Evolutionary conservation across 1,140 invertebrate species (phyloP).

Genomic region (Leptopilina clavipes): DNA sequence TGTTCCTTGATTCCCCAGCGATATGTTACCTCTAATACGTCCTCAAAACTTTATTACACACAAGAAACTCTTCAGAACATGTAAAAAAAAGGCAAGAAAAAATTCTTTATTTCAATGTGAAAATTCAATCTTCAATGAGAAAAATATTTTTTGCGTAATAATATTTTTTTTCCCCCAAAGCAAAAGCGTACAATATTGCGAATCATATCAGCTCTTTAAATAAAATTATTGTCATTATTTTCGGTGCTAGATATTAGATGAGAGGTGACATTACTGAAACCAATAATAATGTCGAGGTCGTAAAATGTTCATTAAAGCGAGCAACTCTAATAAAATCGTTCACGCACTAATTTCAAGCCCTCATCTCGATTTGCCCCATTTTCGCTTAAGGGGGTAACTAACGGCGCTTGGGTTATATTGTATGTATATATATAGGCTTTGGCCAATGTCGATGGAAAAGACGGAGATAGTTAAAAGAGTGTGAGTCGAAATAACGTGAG

Average conservation of each 20-base stretch:
- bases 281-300: conserved; percentile 60
- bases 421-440: conserved; percentile 45
- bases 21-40: conserved; percentile 49
- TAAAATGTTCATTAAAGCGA: conserved; percentile 68
- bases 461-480: conserved; percentile 40
- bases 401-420: conserved; percentile 37
- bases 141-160: too few relatives aligned
- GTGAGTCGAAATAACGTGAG: conserved; percentile 38
- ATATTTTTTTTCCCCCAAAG: too few relatives aligned
- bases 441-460: conserved; percentile 47
- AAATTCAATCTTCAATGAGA: too few relatives aligned
- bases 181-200: too few relatives aligned
- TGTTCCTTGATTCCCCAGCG: conserved; percentile 49
- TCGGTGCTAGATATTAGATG: background rate
- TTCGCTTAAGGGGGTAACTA: conserved; percentile 55
- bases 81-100: background rate
- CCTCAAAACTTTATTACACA: conserved; percentile 50
- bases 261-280: conserved; percentile 58
- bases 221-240: background rate
- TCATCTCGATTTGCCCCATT: conserved; percentile 66
- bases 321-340: conserved; percentile 67
- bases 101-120: background rate
- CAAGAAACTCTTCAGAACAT: conserved; percentile 26
- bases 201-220: background rate
- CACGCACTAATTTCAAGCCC: conserved; percentile 66